These are phyloP conservation scores for Porites cylindrica DNA, from an alignment of 92 coral and sea anemone genomes.

Conservation along the genomic window DNA sequence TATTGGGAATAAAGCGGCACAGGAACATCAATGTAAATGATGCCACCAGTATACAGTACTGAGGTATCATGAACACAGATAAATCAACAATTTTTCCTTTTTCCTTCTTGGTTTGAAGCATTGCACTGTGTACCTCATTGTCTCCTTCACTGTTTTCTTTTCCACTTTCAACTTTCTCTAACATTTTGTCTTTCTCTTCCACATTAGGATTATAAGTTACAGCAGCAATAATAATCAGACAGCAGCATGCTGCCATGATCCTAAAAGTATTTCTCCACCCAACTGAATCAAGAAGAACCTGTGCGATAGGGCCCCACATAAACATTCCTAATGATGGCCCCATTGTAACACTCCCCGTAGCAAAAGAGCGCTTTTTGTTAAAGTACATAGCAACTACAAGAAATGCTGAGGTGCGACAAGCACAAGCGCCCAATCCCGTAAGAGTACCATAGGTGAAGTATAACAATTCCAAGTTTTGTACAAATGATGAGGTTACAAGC, in stretches of 20 bases:
- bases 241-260: conserved; percentile 6
- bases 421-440: conserved; percentile 24
- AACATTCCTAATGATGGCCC: conserved; percentile 27
- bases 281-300: conserved; percentile 20
- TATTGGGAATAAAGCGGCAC: conserved; percentile 60
- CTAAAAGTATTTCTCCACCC: conserved; percentile 38
- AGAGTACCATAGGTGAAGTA: conserved; percentile 24
- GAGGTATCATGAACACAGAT: conserved; percentile 66
- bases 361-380: conserved; percentile 16
- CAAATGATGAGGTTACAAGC: conserved; percentile 28
- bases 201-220: conserved; percentile 21
- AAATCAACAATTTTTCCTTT: conserved; percentile 49
- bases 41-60: conserved; percentile 50
- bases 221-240: not conserved
- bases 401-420: conserved; percentile 26
- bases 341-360: conserved; percentile 33
- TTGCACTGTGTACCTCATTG: no score
- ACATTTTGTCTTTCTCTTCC: not conserved
- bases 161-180: not conserved
- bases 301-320: conserved; percentile 25
- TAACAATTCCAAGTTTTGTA: not conserved
- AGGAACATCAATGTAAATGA: conserved; percentile 56
- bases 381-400: conserved; percentile 40
- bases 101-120: not conserved
- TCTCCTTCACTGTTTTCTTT: not conserved